phyloP scores from a whole-genome alignment of 2,113 vertebrate genomes.

The Lampris megalopsis region DNA sequence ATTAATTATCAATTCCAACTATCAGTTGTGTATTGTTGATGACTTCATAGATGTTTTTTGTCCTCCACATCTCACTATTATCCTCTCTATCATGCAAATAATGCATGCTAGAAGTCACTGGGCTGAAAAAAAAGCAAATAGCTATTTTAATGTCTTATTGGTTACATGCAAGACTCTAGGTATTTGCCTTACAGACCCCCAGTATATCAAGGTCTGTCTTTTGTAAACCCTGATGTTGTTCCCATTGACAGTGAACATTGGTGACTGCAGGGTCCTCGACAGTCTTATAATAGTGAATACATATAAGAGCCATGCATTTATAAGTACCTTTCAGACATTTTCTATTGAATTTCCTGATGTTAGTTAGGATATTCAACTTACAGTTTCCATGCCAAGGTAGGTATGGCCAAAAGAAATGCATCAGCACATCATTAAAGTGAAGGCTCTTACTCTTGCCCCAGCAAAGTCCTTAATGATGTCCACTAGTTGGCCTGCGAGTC shows the following conservation, averaged over 20 bases:
- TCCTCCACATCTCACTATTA: slow-evolving; percentile 24
- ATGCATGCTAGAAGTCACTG: slow-evolving; percentile 24
- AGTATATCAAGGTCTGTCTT: slow-evolving; percentile 6
- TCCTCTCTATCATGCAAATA: slow-evolving; percentile 28
- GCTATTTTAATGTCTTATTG: slow-evolving; percentile 21
- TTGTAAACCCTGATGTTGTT: no score
- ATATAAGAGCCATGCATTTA: neutral
- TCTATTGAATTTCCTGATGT: neutral
- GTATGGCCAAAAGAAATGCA: neutral
- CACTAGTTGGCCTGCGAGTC: slow-evolving; percentile 60
- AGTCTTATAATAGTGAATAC: neutral
- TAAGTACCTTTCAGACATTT: slow-evolving; percentile 5
- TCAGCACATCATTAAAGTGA: slow-evolving; percentile 18
- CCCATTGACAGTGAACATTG: neutral
- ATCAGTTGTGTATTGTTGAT: slow-evolving; percentile 54
- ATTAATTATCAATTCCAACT: slow-evolving; percentile 62
- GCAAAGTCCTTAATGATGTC: slow-evolving; percentile 61
- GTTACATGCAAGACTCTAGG: slow-evolving; percentile 10
- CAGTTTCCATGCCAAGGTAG: slow-evolving; percentile 4
- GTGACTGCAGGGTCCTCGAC: neutral
- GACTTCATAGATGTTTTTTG: slow-evolving; percentile 38
- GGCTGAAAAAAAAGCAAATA: slow-evolving; percentile 5
- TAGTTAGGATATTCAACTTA: neutral
- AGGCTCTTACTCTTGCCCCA: slow-evolving; percentile 45
- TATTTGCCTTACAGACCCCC: slow-evolving; percentile 12